Evolutionary conservation across 2,797 vertebrate genomes (phyloP), one percentile per base, ranked within the genome.

Genomic region (Poecilia picta): DNA sequence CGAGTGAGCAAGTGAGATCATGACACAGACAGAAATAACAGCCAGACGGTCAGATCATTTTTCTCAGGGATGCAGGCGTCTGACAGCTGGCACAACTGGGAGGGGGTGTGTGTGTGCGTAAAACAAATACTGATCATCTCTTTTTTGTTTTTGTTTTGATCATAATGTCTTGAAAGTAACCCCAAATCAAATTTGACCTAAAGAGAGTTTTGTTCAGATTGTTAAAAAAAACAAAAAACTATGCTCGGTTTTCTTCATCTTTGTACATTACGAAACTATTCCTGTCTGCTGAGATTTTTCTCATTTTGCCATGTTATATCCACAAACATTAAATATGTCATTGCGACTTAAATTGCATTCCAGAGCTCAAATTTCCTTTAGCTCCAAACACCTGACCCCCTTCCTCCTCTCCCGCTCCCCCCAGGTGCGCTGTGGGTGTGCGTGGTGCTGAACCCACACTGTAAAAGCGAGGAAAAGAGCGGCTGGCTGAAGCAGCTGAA

Each of bases 401-500:
- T 1, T 64, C 12, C 3, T 53, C 7, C 74, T 25, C 10, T 20
- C 36, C 62, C 2, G 49, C 10, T 80, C 59, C 64, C 20, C 20
- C 76, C 90, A 99, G 98, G 98, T 94, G 98, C 98, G 0, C 92
- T 99, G 90, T 99, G 98, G 98, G 98, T 99, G 81, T 99, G 98
- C 0, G 97, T 99, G 76, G 98, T 99, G 92, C 92, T 99, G 74
- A 99, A 99, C 92, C 98, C 98, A 0, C 98, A 99, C 93, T 99
- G 98, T 90, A 99, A 99, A 91, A 96, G 97, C 49, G 98, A 99
- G 81, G 98, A 99, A 94, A 99, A 99, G 92, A 97, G 93, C 79
- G 94, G 96, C 91, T 99, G 98, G 98, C 95, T 99, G 57, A 97
- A 97, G 93, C 98, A 99, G 91, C 96, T 99, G 79, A 97, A 97